Evolutionary conservation across 2,888 invertebrate species (phyloP).

Genomic region (Acleris emargana): DNA sequence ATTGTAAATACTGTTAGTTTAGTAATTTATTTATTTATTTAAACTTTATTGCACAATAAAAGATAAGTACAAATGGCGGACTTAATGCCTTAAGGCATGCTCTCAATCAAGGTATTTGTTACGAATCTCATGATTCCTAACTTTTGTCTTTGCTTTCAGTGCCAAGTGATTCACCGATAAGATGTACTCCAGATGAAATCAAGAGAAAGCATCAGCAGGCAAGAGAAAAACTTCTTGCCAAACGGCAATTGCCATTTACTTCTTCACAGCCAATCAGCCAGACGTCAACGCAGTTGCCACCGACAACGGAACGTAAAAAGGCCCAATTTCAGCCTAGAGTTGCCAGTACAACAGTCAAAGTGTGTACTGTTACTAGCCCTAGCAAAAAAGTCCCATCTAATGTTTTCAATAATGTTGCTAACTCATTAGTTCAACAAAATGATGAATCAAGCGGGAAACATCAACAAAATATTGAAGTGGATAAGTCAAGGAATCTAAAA

Average conservation of each 20-base stretch:
- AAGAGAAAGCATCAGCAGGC: conserved; percentile 85
- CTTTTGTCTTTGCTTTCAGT: conserved; percentile 40
- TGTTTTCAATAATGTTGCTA: conserved; percentile 12
- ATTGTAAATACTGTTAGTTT: too few species aligned
- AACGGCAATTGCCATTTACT: conserved; percentile 73
- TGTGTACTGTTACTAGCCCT: not conserved
- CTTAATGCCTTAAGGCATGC: too few species aligned
- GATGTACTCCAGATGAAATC: conserved; percentile 85
- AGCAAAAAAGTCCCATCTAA: conserved; percentile 10
- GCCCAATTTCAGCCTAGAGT: conserved; percentile 59
- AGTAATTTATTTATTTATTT: too few species aligned
- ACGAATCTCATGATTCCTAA: not conserved
- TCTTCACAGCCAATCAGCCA: conserved; percentile 52
- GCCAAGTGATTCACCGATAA: conserved; percentile 64
- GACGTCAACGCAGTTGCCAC: conserved; percentile 36
- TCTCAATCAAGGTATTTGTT: not conserved
- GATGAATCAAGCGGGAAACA: conserved; percentile 30
- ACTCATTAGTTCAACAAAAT: conserved; percentile 33
- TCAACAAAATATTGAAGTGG: conserved; percentile 40
- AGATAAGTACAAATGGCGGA: too few species aligned
- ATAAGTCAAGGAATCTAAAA: conserved; percentile 55
- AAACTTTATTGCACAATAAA: too few species aligned
- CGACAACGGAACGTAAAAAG: conserved; percentile 45
- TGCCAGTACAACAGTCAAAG: conserved; percentile 43
- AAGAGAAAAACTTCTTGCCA: conserved; percentile 82